Evolutionary conservation across 2,888 invertebrate genomes (phyloP).

Genomic region (Conchocele bisecta): DNA sequence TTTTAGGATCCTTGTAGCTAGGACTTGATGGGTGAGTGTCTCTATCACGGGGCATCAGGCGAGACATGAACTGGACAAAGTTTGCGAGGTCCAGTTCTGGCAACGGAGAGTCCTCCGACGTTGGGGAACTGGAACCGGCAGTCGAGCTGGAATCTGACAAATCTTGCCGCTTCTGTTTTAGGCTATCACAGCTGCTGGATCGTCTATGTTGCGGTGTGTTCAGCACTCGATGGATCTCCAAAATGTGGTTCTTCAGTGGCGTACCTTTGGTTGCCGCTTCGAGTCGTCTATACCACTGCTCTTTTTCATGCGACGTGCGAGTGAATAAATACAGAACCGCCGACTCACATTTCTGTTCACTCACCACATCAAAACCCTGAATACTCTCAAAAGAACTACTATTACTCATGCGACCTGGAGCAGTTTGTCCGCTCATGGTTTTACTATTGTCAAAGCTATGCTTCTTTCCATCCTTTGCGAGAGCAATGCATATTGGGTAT

Average conservation of each 20-base stretch:
- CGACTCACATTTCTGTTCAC: slow-evolving; percentile 71
- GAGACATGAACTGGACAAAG: slow-evolving; percentile 79
- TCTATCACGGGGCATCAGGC: slow-evolving; percentile 72
- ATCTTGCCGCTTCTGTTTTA: slow-evolving; percentile 65
- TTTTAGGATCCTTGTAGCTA: slow-evolving; percentile 19
- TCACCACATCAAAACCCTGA: slow-evolving; percentile 71
- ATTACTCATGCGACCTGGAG: slow-evolving; percentile 5
- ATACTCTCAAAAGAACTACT: background rate
- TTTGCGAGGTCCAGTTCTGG: slow-evolving; percentile 56
- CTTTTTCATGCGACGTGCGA: slow-evolving; percentile 94
- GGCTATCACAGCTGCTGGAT: slow-evolving; percentile 53
- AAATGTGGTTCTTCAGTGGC: slow-evolving; percentile 70
- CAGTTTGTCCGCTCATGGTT: background rate
- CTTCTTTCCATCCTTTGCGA: slow-evolving; percentile 78
- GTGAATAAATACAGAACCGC: slow-evolving; percentile 87
- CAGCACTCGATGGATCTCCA: slow-evolving; percentile 64
- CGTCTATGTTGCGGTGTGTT: slow-evolving; percentile 35
- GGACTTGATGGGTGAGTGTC: slow-evolving; percentile 57
- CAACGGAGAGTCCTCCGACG: slow-evolving; percentile 28
- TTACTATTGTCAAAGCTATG: slow-evolving; percentile 21
- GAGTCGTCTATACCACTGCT: slow-evolving; percentile 89
- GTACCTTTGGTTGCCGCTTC: slow-evolving; percentile 73
- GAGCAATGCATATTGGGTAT: slow-evolving; percentile 92
- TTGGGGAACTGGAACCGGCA: slow-evolving; percentile 38
- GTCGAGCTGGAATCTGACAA: slow-evolving; percentile 72